Conservation (phyloP, 2,113 vertebrate species). For the Vidua macroura region DNA sequence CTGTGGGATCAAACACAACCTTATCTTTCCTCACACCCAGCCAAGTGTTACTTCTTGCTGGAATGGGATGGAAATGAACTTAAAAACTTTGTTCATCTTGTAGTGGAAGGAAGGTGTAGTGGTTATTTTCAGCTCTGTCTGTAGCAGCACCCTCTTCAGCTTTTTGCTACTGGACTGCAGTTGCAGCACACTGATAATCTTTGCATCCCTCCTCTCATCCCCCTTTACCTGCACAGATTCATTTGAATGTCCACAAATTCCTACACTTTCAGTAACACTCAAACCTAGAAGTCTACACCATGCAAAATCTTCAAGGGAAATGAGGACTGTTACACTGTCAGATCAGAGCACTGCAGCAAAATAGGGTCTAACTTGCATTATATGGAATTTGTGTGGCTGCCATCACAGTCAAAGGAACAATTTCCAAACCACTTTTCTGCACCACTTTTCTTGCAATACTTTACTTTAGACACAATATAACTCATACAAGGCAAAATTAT, state of each 20-base stretch:
- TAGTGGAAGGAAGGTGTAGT: neutral
- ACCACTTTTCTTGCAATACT: neutral
- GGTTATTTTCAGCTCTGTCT: neutral
- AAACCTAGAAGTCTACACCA: neutral
- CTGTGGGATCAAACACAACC: neutral
- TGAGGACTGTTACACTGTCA: neutral
- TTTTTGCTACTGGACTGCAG: neutral
- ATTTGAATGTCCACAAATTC: neutral
- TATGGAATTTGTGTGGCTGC: neutral
- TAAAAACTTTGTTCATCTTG: neutral
- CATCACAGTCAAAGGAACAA: neutral
- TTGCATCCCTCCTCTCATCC: too few relatives aligned
- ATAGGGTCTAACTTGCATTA: neutral
- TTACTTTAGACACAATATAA: neutral
- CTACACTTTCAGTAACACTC: neutral
- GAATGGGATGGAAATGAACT: neutral
- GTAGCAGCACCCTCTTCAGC: neutral
- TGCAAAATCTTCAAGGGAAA: neutral
- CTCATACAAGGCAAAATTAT: neutral
- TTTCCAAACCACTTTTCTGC: neutral
- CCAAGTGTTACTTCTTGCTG: neutral
- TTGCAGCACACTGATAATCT: neutral
- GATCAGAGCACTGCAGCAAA: neutral
- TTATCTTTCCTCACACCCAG: neutral
- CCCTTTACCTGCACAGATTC: accelerated